Percentiles rank a stretch among this genome's conserved stretches.
These are phyloP conservation scores for Drosophila pallidifrons DNA, from an alignment of 1,140 invertebrate species.

Conservation along the genomic window DNA sequence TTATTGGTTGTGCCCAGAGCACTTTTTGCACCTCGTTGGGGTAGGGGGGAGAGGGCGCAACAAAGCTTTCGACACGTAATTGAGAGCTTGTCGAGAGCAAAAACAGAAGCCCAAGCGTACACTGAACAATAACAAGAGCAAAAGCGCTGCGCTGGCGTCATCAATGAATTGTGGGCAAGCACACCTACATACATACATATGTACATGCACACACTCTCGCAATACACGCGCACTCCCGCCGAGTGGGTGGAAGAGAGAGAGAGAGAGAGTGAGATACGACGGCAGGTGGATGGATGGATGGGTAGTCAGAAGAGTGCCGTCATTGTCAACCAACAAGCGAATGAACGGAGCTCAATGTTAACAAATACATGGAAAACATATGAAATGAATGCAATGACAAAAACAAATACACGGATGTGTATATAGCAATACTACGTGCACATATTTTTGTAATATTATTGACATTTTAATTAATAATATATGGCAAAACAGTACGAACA, in stretches of 20 bases:
- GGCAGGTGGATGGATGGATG: not conserved
- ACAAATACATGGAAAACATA: not conserved
- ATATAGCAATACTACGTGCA: not conserved
- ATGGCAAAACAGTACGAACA: not conserved
- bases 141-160: conserved; percentile 32
- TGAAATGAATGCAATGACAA: not conserved
- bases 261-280: not conserved
- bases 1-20: not conserved
- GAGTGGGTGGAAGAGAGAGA: conserved; percentile 5
- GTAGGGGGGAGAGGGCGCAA: conserved; percentile 4
- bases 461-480: conserved; percentile 1
- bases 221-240: too few relatives aligned
- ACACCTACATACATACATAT: conserved; percentile 15
- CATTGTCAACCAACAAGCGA: not conserved
- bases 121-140: not conserved
- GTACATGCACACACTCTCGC: too few relatives aligned
- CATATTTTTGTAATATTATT: not conserved
- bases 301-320: conserved; percentile 1
- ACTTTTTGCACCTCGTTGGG: conserved; percentile 26
- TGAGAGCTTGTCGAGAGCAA: conserved; percentile 36
- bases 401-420: not conserved
- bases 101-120: conserved; percentile 33
- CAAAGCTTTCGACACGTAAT: conserved; percentile 36
- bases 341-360: conserved; percentile 1
- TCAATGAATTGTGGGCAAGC: conserved; percentile 34